These are phyloP conservation scores for Otus sunia DNA, from an alignment of 2,113 vertebrate species.

Conservation along the genomic window DNA sequence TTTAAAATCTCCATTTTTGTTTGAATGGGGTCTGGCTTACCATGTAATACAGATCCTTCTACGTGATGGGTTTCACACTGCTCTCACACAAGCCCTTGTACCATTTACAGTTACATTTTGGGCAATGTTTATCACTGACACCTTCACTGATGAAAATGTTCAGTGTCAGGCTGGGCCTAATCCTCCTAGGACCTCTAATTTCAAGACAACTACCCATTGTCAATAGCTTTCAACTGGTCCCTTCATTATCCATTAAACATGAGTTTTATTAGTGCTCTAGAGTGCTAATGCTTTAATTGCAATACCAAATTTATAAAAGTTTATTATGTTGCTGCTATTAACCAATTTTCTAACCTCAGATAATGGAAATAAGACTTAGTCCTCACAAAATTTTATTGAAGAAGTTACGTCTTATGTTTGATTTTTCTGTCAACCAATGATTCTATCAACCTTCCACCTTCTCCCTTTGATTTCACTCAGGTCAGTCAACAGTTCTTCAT, in stretches of 20 bases:
- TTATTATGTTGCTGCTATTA: background rate
- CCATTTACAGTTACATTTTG: background rate
- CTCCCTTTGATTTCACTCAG: background rate
- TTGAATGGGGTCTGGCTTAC: background rate
- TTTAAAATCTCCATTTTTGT: background rate
- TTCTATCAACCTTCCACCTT: background rate
- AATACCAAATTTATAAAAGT: background rate
- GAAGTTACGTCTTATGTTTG: accelerated
- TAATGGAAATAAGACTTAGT: background rate
- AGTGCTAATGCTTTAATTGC: background rate
- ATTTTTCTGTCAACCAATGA: background rate
- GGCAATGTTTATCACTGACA: background rate
- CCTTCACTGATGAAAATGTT: background rate
- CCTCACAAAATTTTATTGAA: background rate
- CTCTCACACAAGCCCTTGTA: background rate
- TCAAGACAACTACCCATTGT: background rate
- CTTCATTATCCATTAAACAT: background rate
- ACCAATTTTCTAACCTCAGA: background rate
- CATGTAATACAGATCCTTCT: background rate
- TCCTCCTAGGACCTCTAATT: background rate
- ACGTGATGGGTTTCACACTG: background rate
- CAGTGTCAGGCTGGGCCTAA: background rate
- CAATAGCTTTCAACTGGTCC: background rate
- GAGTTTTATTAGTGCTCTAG: background rate
- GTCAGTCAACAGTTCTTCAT: background rate